These are phyloP conservation scores for Cygnus buccinator DNA, from an alignment of 2,113 vertebrate genomes.

Conservation along the genomic window DNA sequence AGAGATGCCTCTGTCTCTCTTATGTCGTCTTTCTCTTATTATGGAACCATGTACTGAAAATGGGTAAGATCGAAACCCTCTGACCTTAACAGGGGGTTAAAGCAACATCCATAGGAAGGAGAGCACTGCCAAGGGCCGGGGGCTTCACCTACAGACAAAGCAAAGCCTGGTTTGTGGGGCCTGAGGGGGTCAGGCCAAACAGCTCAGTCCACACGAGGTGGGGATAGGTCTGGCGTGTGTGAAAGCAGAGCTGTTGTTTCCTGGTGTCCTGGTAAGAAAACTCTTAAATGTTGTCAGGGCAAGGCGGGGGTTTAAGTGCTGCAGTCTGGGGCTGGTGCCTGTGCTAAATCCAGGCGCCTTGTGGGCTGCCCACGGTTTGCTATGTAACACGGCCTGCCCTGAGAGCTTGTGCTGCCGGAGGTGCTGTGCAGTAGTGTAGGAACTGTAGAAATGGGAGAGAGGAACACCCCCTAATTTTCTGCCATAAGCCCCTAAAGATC, in stretches of 20 bases:
- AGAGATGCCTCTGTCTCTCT: not conserved
- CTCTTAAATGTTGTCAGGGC: not conserved
- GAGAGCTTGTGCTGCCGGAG: not conserved
- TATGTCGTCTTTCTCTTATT: not conserved
- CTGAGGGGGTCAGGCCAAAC: not conserved
- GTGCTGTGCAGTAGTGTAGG: not conserved
- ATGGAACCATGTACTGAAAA: not conserved
- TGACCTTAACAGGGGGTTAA: not conserved
- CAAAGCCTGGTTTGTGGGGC: not conserved
- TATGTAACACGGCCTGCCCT: not conserved
- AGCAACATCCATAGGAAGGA: not conserved
- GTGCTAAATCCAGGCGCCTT: not conserved
- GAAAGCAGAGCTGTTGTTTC: not conserved
- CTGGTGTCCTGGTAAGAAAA: not conserved
- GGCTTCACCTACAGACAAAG: not conserved
- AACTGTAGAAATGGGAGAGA: not conserved
- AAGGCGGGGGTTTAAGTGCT: not conserved
- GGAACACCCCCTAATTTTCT: not conserved
- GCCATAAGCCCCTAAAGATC: not conserved
- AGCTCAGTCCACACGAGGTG: not conserved
- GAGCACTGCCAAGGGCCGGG: not conserved
- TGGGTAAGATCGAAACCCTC: not conserved
- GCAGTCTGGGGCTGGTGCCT: not conserved
- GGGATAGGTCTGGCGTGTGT: not conserved
- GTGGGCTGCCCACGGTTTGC: not conserved